Evolutionary conservation across 2,888 invertebrate genomes (phyloP).

Genomic region (Cantharis nigra): DNA sequence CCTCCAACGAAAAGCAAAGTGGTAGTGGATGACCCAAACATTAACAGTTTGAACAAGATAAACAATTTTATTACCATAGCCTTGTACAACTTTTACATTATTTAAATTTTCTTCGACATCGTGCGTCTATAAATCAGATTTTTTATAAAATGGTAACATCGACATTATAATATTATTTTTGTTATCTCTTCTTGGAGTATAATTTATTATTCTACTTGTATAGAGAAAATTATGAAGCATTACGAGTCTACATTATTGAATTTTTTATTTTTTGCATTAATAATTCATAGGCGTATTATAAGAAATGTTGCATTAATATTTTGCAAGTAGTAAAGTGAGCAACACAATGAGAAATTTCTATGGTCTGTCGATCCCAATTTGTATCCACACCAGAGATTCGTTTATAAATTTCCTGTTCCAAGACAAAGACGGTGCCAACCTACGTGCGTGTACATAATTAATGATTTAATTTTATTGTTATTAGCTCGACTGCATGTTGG

Average conservation of each 20-base stretch:
- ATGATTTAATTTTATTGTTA: neutral
- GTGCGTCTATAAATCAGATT: neutral
- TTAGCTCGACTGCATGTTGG: slow-evolving; percentile 22
- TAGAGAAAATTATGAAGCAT: slow-evolving; percentile 1
- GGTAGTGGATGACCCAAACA: neutral
- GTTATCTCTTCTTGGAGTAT: neutral
- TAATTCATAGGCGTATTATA: neutral
- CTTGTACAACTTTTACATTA: neutral
- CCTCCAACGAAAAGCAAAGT: neutral
- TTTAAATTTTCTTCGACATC: neutral
- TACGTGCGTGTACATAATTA: neutral
- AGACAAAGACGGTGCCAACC: neutral
- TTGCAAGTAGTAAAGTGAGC: slow-evolving; percentile 35
- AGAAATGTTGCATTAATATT: slow-evolving; percentile 32
- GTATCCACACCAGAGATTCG: slow-evolving; percentile 2
- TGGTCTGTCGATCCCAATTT: slow-evolving; percentile 40
- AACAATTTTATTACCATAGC: neutral
- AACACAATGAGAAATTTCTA: slow-evolving; percentile 43
- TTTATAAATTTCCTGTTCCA: neutral
- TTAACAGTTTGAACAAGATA: neutral
- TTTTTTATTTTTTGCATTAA: neutral
- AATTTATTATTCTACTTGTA: neutral
- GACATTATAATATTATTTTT: neutral
- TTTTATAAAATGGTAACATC: neutral
- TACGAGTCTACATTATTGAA: neutral